Conservation (phyloP, 2,888 invertebrate species). For the Andrena dorsata region DNA sequence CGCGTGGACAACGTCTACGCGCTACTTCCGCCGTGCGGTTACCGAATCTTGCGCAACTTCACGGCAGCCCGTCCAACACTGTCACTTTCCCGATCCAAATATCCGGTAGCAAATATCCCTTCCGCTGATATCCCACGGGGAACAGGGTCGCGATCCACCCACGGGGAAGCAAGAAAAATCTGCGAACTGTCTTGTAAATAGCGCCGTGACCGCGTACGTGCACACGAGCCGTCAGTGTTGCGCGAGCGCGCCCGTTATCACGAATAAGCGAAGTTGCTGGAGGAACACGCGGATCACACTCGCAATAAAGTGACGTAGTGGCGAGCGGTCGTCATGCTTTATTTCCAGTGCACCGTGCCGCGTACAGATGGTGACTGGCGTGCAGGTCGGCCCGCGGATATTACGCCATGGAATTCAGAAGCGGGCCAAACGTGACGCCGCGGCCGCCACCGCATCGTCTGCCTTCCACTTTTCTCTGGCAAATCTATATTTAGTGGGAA, state of each 20-base stretch:
- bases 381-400: slow-evolving; percentile 34
- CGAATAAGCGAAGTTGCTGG: background rate
- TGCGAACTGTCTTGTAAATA: background rate
- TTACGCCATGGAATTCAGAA: slow-evolving; percentile 64
- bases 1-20: slow-evolving; percentile 22
- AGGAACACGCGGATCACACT: slow-evolving; percentile 33
- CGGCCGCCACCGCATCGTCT: slow-evolving; percentile 12
- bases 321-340: slow-evolving; percentile 45
- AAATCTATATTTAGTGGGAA: slow-evolving; percentile 69
- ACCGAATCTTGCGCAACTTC: slow-evolving; percentile 23
- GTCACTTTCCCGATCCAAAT: no score
- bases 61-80: background rate
- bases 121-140: background rate
- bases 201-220: background rate
- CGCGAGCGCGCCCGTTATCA: background rate
- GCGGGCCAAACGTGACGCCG: slow-evolving; percentile 64
- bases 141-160: background rate
- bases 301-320: slow-evolving; percentile 19
- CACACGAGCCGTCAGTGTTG: background rate
- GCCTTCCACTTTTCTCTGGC: slow-evolving; percentile 59
- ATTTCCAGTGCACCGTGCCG: slow-evolving; percentile 47
- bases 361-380: slow-evolving; percentile 56
- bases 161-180: background rate
- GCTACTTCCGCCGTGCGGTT: background rate
- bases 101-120: no score